Base-by-base conservation (phyloP, 2,113 vertebrate genomes). In the Xiphorhynchus elegans region DNA sequence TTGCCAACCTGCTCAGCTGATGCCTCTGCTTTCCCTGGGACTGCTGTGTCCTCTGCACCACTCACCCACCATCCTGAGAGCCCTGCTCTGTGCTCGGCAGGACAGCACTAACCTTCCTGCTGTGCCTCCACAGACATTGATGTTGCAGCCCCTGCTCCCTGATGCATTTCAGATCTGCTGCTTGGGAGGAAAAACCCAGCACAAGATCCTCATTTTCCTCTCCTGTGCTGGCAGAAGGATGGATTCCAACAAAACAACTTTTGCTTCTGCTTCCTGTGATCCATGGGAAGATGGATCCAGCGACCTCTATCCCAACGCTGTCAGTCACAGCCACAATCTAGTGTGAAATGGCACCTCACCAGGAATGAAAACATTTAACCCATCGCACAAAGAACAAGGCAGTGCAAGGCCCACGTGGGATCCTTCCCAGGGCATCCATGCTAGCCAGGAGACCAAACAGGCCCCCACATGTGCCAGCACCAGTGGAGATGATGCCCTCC, bases 41-140 rank as follows among this genome's bases (percentile, higher is more conserved):
- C 10, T 12, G 13, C 52, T 42, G 49, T 10, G 3, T 39, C 47
- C 75, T 40, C 68, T 28, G 5, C 33, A 26, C 3, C 49, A 35
- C 11, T 12, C 2, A 0, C 16, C 39, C 1, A 0, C n/a, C 1
- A 0, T 11, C 10, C 39, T 5, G 1, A 70, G 49, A 58, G 26
- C 55, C 39, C 44, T 29, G 31, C 42, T 50, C 37, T 64, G 35
- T 58, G 40, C 40, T 50, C 10, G 0, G 49, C n/a, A 81, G 9
- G 39, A 86, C 13, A 52, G 53, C 67, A 60, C 11, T 6, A 42
- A 42, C 39, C 24, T 37, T 62, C 86, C 63, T 37, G n/a, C 15
- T 1, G 1, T 14, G 46, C 31, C 55, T 56, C 2, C 1, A 28
- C 1, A 13, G 49, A 55, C 14, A 35, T 0, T 0, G 2, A 24